A percentile compares a stretch with the other conserved stretches of the same genome.
Conservation (phyloP, 2,888 invertebrate genomes). For the Bibio marci region DNA sequence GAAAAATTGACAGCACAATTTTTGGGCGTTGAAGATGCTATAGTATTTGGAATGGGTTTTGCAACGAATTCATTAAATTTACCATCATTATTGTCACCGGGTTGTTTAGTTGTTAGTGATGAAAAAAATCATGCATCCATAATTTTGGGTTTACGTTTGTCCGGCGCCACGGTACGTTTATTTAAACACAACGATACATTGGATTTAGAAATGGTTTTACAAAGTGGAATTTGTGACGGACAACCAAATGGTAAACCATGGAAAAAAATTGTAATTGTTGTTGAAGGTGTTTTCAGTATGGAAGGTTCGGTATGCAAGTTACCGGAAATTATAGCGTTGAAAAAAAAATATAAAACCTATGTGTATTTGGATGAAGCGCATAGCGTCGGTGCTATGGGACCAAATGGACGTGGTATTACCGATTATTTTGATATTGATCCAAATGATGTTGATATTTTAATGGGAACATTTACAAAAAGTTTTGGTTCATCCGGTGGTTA, state of each 20-base stretch:
- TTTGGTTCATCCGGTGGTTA: constrained; percentile 96
- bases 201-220: constrained; percentile 64
- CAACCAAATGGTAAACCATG: constrained; percentile 66
- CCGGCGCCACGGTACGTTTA: constrained; percentile 69
- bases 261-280: constrained; percentile 82
- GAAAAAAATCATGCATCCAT: constrained; percentile 95
- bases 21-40: constrained; percentile 82
- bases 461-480: constrained; percentile 99
- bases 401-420: constrained; percentile 67
- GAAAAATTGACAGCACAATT: constrained; percentile 74
- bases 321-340: constrained; percentile 72
- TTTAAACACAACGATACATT: constrained; percentile 72
- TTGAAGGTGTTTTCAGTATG: constrained; percentile 97
- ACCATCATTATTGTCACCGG: constrained; percentile 68
- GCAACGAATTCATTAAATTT: constrained; percentile 92
- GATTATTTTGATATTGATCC: constrained; percentile 77
- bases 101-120: constrained; percentile 84
- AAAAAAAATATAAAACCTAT: constrained; percentile 88
- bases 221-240: constrained; percentile 58
- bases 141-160: constrained; percentile 79
- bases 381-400: constrained; percentile 87
- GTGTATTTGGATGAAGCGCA: constrained; percentile 97
- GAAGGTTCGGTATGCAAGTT: constrained; percentile 89
- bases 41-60: constrained; percentile 97
- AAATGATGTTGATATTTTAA: constrained; percentile 76